Evolutionary conservation across 2,888 invertebrate genomes (phyloP), one percentile per base, ranked within the genome.

Genomic region (Ornithoptera priamus): DNA sequence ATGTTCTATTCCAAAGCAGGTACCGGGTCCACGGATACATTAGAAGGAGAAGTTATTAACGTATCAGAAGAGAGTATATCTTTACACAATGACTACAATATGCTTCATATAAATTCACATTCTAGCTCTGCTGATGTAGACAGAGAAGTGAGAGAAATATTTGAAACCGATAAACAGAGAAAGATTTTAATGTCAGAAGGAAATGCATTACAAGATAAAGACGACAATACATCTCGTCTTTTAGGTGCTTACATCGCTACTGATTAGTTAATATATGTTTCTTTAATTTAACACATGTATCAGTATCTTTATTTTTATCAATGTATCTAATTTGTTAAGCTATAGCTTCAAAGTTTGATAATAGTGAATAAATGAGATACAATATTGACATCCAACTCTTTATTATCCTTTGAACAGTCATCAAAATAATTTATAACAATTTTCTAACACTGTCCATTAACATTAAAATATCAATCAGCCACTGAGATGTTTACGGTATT

Each of bases 371-470:
- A 87, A 87, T 84, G 80, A 88, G 82, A 80, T 80, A 79, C 79
- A 73, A 79, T 81, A 80, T 63, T 92, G 93, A 93, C 93, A 93
- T 93, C 93, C 93, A 93, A 93, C 93, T 93, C 93, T 93, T 93
- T 93, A 93, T 93, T 93, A 92, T 93, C 90, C 85, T 93, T 93
- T 90, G 92, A 93, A 93, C 93, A 93, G 93, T 93, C 93, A 93
- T 93, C 93, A 93, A 93, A 93, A 93, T 93, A 93, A 93, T 93
- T 93, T 93, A 93, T 93, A 93, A 93, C 93, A 92, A 93, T 92
- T 93, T 93, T 92, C 92, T 92, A 92, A 92, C 92, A 92, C 92
- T 92, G 92, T 90, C 88, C 89, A 89, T 90, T 86, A 91, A 91
- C 90, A 92, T 91, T 86, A 87, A 89, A 89, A 86, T 85, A 85